Base-by-base conservation (phyloP, 2,113 vertebrate species). In the Cricetomys ansorgei region DNA sequence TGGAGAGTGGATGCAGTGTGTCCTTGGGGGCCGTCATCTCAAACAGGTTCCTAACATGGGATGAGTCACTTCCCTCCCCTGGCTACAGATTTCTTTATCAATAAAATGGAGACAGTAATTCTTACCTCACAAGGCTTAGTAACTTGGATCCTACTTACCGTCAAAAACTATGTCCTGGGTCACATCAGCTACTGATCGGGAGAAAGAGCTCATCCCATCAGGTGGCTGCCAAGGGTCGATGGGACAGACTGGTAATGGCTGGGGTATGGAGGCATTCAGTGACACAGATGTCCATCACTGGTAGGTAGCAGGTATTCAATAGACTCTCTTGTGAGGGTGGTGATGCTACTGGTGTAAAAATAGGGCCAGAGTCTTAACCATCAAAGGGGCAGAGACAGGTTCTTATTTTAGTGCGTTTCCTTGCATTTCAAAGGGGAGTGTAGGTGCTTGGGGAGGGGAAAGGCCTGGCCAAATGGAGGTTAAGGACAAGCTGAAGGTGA, bases 401-500 rank as follows among this genome's bases (percentile, higher is more conserved):
- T 62, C 95, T 83, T 93, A 50, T 83, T 95, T 89, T 83, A 97
- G 94, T 37, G 50, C 89, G 62, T 43, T 37, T 40, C 19, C 40
- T 96, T 76, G 17, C 75, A n/a, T 91, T 72, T 57, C 77, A 55
- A 50, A 29, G 10, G 53, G 48, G 92, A 37, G 31, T 1, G 23
- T 4, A 11, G 79, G 79, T 8, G n/a, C 21, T 75, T 75, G 45
- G 1, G 21, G 34, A 12, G 43, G 13, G 29, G 67, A 67, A 29
- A 15, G 15, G 13, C 23, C 67, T 34, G 11, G 43, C 16, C n/a
- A 0, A 1, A n/a, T 37, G 65, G 9, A 95, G 59, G 37, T 12
- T 34, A 31, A 67, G 2, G 27, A 0, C 1, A 21, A 34, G 57
- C n/a, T 7, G 45, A 81, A 73, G 50, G 19, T 65, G 48, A n/a